Evolutionary conservation across 2,888 invertebrate species (phyloP).

Genomic region (Coleophora deauratella): DNA sequence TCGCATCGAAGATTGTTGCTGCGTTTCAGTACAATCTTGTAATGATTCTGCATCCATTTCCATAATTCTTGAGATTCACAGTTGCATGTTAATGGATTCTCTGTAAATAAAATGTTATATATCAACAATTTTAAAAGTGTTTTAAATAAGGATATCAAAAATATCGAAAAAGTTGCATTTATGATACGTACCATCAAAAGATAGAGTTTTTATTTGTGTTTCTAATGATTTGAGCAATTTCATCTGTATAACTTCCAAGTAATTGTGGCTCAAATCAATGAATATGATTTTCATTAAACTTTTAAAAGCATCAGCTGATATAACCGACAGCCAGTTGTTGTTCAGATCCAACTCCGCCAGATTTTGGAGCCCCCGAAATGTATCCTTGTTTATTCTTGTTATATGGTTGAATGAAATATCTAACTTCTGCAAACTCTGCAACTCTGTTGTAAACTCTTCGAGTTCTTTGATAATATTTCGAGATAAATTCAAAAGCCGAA

Average conservation of each 20-base stretch:
- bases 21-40: constrained; percentile 79
- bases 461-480: constrained; percentile 87
- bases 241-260: constrained; percentile 85
- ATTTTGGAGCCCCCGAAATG: constrained; percentile 84
- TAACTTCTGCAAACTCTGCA: constrained; percentile 83
- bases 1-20: constrained; percentile 83
- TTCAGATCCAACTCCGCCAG: constrained; percentile 84
- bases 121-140: constrained; percentile 1
- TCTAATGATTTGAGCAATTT: constrained; percentile 86
- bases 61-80: constrained; percentile 93
- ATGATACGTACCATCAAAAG: constrained; percentile 82
- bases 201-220: constrained; percentile 84
- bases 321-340: constrained; percentile 86
- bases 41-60: constrained; percentile 93
- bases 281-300: constrained; percentile 82
- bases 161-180: neutral
- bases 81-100: constrained; percentile 91
- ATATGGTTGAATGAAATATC: constrained; percentile 90
- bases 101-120: constrained; percentile 57
- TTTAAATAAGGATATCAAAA: no score
- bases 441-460: constrained; percentile 85
- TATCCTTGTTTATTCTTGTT: constrained; percentile 81
- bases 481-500: constrained; percentile 86
- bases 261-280: constrained; percentile 88
- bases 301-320: constrained; percentile 85